Conservation (phyloP, 1,140 invertebrate species). For the Littorina saxatilis region DNA sequence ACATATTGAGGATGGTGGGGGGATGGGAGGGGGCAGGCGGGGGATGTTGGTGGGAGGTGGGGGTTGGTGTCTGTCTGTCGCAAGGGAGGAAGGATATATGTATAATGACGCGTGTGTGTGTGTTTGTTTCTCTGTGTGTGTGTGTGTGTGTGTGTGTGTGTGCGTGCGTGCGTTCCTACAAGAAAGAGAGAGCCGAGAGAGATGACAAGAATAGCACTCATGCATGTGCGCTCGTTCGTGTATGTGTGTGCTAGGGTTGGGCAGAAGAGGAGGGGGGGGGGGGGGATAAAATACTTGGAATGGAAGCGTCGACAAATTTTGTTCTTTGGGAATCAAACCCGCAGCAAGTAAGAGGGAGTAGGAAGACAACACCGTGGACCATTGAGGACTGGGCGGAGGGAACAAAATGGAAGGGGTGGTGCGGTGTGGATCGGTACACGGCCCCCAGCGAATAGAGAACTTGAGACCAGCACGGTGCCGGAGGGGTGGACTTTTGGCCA, state of each 20-base stretch:
- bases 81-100: not conserved
- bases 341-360: not conserved
- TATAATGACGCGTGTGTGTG: not conserved
- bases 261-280: not conserved
- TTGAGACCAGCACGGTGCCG: not conserved
- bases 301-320: no score
- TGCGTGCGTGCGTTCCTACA: no score
- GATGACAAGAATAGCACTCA: no score
- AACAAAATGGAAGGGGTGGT: not conserved
- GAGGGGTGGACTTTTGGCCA: no score
- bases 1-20: not conserved
- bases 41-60: not conserved
- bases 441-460: constrained; percentile 8
- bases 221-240: no score
- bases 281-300: not conserved
- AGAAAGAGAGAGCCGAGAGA: no score
- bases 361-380: not conserved
- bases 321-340: no score
- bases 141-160: no score
- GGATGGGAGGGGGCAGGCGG: not conserved
- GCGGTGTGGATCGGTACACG: not conserved
- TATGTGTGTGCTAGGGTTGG: not conserved
- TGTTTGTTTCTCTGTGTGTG: no score
- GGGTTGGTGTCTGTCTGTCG: not conserved
- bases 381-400: not conserved